Evolutionary conservation across 2,113 vertebrate species (phyloP).

Genomic region (Caranx melampygus): DNA sequence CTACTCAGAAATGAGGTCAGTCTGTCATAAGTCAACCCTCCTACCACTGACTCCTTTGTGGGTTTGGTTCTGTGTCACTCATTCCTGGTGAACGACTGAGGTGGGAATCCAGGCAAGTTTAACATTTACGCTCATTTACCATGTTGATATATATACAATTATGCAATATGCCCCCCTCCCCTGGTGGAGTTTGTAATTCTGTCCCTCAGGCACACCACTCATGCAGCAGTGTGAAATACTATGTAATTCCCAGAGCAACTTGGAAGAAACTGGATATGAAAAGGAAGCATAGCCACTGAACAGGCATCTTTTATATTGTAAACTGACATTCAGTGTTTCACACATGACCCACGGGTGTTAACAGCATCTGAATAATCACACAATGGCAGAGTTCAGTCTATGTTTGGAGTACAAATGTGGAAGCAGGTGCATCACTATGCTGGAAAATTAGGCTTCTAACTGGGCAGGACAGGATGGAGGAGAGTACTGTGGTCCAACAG

Average conservation of each 20-base stretch:
- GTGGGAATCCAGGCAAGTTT: not conserved
- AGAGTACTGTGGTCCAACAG: slow-evolving; percentile 3
- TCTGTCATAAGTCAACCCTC: not conserved
- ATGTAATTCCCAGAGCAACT: slow-evolving; percentile 43
- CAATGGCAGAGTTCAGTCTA: slow-evolving; percentile 3
- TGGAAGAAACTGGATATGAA: slow-evolving; percentile 59
- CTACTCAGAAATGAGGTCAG: not conserved
- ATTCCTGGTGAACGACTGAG: slow-evolving; percentile 19
- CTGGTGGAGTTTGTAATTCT: slow-evolving; percentile 43
- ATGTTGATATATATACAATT: slow-evolving; percentile 41
- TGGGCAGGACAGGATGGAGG: not conserved
- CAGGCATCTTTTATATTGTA: slow-evolving; percentile 15
- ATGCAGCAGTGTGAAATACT: slow-evolving; percentile 50
- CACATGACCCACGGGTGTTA: not conserved
- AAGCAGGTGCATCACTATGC: slow-evolving; percentile 1
- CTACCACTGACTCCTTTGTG: not conserved
- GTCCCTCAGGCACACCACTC: slow-evolving; percentile 27
- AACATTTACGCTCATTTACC: slow-evolving; percentile 24
- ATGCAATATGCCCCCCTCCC: slow-evolving; percentile 2
- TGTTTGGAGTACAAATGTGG: not conserved
- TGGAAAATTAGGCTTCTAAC: not conserved
- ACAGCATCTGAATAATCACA: not conserved
- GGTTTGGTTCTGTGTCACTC: slow-evolving; percentile 10
- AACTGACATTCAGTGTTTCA: slow-evolving; percentile 28
- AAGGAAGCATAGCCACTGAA: slow-evolving; percentile 43